A percentile compares a stretch with the other conserved stretches of the same genome.
Evolutionary conservation across 2,888 invertebrate genomes (phyloP).

Genomic region (Pseudeuparius sepicola): DNA sequence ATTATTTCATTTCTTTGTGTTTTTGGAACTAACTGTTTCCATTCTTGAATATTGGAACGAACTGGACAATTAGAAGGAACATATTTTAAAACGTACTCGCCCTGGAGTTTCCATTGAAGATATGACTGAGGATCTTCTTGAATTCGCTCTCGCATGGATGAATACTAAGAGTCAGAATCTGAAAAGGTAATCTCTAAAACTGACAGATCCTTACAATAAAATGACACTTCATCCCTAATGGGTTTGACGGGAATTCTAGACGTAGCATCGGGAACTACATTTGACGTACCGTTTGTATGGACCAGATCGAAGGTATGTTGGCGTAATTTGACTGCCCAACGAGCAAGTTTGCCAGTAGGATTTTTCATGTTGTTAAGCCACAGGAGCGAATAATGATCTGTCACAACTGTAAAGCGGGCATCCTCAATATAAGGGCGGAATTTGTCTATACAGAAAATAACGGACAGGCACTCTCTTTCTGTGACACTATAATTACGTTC

Average conservation of each 20-base stretch:
- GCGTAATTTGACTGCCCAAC: conserved; percentile 22
- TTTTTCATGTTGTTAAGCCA: conserved; percentile 23
- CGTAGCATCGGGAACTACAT: conserved; percentile 21
- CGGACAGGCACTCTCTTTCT: conserved; percentile 24
- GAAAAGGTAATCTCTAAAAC: conserved; percentile 9
- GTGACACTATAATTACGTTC: conserved; percentile 20
- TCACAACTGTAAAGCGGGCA: conserved; percentile 22
- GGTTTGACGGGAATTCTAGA: conserved; percentile 1
- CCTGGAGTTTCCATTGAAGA: conserved; percentile 14
- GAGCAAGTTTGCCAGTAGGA: conserved; percentile 22
- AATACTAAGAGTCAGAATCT: conserved; percentile 14
- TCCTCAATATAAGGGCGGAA: conserved; percentile 22
- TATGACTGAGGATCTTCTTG: conserved; percentile 10
- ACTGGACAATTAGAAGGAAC: conserved; percentile 6
- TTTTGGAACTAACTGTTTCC: conserved; percentile 14
- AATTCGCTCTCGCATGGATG: conserved; percentile 12
- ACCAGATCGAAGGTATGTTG: conserved; percentile 21
- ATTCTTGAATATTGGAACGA: conserved; percentile 10
- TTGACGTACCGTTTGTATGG: conserved; percentile 19
- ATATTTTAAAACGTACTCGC: conserved; percentile 14
- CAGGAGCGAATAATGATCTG: conserved; percentile 24
- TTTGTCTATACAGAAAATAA: conserved; percentile 23
- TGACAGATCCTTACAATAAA: too few relatives aligned
- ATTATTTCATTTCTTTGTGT: conserved; percentile 3
- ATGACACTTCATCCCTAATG: background rate